Evolutionary conservation across 2,888 invertebrate species (phyloP).

Genomic region (Chymomyza fuscimana): DNA sequence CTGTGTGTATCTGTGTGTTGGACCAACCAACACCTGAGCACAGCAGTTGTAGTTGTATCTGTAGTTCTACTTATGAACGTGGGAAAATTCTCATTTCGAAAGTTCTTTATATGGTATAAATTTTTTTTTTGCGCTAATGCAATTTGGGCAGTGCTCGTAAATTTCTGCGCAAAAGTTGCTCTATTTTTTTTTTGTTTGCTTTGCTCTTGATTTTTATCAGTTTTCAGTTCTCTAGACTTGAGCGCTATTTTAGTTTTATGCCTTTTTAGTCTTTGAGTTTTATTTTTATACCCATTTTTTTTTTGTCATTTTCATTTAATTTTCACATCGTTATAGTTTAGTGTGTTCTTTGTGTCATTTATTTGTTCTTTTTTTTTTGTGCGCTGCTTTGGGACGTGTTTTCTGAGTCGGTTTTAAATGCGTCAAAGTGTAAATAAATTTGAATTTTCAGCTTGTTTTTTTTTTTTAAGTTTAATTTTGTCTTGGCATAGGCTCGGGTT

Average conservation of each 20-base stretch:
- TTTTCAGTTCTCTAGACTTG: constrained; percentile 34
- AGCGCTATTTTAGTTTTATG: constrained; percentile 40
- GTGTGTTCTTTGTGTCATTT: constrained; percentile 59
- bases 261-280: constrained; percentile 6
- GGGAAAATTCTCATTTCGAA: constrained; percentile 67
- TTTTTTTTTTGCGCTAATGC: constrained; percentile 31
- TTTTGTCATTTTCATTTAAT: constrained; percentile 63
- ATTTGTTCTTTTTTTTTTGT: constrained; percentile 58
- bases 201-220: constrained; percentile 52
- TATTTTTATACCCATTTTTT: background rate
- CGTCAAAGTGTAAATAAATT: constrained; percentile 75
- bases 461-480: constrained; percentile 39
- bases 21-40: constrained; percentile 1
- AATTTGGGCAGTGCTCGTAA: constrained; percentile 25
- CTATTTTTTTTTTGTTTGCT: background rate
- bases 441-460: constrained; percentile 72
- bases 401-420: constrained; percentile 56
- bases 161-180: constrained; percentile 10
- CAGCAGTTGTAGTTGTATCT: background rate
- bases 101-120: background rate
- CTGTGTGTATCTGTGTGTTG: constrained; percentile 31
- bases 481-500: background rate
- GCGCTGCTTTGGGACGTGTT: constrained; percentile 18
- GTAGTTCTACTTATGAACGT: constrained; percentile 40
- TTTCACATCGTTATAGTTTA: constrained; percentile 69